Evolutionary conservation across 2,113 vertebrate genomes (phyloP), one percentile per base, ranked within the genome.

Genomic region (Corydoras sp.): DNA sequence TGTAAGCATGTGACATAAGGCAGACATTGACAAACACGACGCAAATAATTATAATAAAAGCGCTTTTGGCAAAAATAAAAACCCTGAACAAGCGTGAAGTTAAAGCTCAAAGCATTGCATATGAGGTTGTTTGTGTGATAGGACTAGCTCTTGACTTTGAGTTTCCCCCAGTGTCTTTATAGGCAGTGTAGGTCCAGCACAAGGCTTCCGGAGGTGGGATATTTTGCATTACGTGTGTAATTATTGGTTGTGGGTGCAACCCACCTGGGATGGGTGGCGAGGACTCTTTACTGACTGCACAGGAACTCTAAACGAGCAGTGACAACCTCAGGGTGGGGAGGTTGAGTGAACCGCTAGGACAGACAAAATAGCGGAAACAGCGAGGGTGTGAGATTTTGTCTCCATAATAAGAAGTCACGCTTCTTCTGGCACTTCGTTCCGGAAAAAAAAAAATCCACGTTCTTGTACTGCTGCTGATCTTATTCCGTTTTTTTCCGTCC

Each of bases 1-100:
- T 76, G 79, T 76, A 75, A 71, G 70, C 79, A 75, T 78, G 76
- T 65, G 77, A 76, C 64, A 71, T 65, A 85, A 83, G 76, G 76
- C 68, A 78, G 62, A 50, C 58, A 76, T 72, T 30, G 29, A 51
- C 49, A 72, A 63, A 72, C 55, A 61, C 61, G 50, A 76, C 56
- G 30, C 64, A 73, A 73, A 70, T 32, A 18, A 67, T 65, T 12
- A 58, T 66, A 13, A 56, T 56, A 56, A 58, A 79, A 79, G 68
- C 54, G 32, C 43, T 62, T 30, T 54, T 70, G 63, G 73, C 54
- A 81, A 80, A 77, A 60, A 58, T 24, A 24, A 72, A 63, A 82
- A 83, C 80, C 76, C 83, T 78, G 82, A 86, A 79, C 58, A 74
- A 68, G 72, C 64, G 61, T 67, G 30, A 18, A 65, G 56, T 76